Conservation (phyloP, 2,113 vertebrate genomes). For the Helogale parvula region DNA sequence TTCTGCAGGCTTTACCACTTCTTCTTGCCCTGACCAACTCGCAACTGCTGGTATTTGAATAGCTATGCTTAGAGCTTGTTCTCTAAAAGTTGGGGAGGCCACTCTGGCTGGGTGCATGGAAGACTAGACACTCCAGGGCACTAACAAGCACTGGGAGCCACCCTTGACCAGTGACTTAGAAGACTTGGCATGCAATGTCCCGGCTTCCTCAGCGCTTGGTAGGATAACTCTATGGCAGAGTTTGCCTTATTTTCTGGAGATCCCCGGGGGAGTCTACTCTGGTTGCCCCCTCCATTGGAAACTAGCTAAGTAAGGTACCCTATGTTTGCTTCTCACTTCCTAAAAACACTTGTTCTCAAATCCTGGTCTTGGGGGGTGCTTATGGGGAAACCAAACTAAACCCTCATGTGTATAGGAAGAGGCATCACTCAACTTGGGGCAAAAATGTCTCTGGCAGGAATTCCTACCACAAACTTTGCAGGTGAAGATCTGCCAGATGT, state of each 20-base stretch:
- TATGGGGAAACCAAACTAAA: neutral
- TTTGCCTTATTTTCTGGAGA: neutral
- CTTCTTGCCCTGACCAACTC: neutral
- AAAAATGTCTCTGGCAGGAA: accelerated
- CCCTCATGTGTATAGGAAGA: neutral
- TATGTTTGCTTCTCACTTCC: neutral
- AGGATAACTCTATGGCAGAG: neutral
- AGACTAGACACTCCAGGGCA: neutral
- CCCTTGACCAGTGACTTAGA: neutral
- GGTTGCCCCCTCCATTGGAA: neutral
- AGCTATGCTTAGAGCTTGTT: neutral
- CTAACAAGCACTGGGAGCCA: too few species aligned
- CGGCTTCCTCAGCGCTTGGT: neutral
- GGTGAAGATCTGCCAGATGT: neutral
- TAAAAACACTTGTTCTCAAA: neutral
- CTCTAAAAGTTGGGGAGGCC: neutral
- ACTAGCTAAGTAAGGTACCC: too few species aligned
- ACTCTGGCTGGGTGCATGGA: accelerated
- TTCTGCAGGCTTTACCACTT: neutral
- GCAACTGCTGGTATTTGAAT: neutral
- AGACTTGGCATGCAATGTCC: accelerated
- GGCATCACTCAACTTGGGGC: accelerated
- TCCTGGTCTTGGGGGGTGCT: accelerated
- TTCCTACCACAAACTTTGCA: accelerated
- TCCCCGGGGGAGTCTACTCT: neutral